phyloP scores from a whole-genome alignment of 2,888 invertebrate species.

The Notodromas monacha region DNA sequence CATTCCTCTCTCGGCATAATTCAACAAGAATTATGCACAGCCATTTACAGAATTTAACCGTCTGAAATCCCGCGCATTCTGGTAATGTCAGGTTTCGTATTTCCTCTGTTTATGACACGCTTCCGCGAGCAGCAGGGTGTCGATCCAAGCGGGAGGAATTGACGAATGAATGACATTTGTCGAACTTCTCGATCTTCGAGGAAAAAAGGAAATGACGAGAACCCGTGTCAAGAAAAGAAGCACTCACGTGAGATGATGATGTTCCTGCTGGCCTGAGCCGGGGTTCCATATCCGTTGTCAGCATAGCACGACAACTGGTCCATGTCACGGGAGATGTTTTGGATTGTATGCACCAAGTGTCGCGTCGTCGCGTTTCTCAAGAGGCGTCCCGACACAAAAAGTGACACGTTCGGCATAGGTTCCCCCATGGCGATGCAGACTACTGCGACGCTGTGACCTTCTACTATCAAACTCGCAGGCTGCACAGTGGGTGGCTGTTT shows the following conservation, averaged over 20 bases:
- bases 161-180: neutral
- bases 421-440: constrained; percentile 53
- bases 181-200: neutral
- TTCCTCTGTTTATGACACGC: too few relatives aligned
- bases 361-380: constrained; percentile 46
- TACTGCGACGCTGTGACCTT: constrained; percentile 55
- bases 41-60: too few relatives aligned
- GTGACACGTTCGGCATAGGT: constrained; percentile 46
- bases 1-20: too few relatives aligned
- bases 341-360: constrained; percentile 55
- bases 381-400: constrained; percentile 41
- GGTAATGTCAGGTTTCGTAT: too few relatives aligned
- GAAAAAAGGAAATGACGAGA: constrained; percentile 6
- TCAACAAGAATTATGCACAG: too few relatives aligned
- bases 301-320: constrained; percentile 55
- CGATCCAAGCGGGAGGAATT: neutral
- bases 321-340: constrained; percentile 52
- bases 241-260: constrained; percentile 52
- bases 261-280: constrained; percentile 46
- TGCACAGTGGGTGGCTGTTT: constrained; percentile 45
- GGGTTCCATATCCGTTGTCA: constrained; percentile 54
- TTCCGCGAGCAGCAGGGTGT: too few relatives aligned
- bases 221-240: constrained; percentile 11
- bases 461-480: constrained; percentile 43
- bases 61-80: too few relatives aligned